These are phyloP conservation scores for Siphamia tubifer DNA, from an alignment of 2,113 vertebrate genomes.

Conservation along the genomic window DNA sequence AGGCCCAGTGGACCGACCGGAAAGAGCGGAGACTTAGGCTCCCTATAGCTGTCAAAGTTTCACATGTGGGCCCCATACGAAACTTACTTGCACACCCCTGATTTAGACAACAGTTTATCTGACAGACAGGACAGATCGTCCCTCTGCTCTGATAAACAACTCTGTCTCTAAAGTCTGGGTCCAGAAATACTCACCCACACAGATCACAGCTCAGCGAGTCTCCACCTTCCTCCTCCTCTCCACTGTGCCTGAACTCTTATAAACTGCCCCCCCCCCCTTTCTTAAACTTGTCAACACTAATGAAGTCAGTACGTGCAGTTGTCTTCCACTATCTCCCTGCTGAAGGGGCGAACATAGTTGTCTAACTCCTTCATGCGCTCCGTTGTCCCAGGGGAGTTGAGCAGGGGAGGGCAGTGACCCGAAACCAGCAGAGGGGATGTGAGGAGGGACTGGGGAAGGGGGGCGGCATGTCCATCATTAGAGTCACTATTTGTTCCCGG, in stretches of 20 bases:
- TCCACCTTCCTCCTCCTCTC: conserved; percentile 24
- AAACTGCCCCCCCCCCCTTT: conserved; percentile 62
- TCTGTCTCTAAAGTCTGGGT: conserved; percentile 23
- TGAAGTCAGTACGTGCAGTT: conserved; percentile 82
- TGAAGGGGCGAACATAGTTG: conserved; percentile 84
- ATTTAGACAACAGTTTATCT: too few species aligned
- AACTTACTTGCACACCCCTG: too few species aligned
- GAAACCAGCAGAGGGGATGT: conserved; percentile 67
- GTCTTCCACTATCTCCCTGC: conserved; percentile 75
- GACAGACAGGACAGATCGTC: too few species aligned
- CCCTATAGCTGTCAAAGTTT: too few species aligned
- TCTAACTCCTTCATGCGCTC: conserved; percentile 78
- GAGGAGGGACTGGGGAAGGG: conserved; percentile 53
- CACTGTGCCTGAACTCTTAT: conserved; percentile 58
- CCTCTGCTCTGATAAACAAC: too few species aligned
- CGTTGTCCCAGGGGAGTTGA: conserved; percentile 59
- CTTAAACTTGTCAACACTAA: conserved; percentile 84
- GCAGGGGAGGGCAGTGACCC: conserved; percentile 79
- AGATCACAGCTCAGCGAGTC: background rate
- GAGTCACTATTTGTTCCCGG: conserved; percentile 74
- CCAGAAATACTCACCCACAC: conserved; percentile 20
- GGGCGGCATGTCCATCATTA: conserved; percentile 82
- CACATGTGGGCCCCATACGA: too few species aligned
- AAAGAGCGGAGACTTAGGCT: too few species aligned
- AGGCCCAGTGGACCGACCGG: too few species aligned